Percentiles rank a stretch among this genome's conserved stretches.
Conservation (phyloP, 2,888 invertebrate species). For the Terebella lapidaria region DNA sequence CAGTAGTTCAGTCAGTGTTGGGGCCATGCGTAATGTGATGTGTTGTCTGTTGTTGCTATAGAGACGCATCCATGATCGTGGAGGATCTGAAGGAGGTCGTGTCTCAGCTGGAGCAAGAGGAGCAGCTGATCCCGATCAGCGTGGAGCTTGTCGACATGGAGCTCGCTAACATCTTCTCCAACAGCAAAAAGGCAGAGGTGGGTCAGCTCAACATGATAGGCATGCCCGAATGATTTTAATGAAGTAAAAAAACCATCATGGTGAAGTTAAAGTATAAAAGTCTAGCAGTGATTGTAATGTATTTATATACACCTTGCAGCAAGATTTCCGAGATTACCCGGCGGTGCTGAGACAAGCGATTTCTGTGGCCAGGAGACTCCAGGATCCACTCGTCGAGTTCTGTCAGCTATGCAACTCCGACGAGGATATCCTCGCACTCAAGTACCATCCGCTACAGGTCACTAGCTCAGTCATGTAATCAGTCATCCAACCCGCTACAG, state of each 20-base stretch:
- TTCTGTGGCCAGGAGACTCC: conserved; percentile 83
- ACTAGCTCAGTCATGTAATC: no score
- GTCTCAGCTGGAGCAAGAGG: conserved; percentile 60
- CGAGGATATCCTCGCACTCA: conserved; percentile 90
- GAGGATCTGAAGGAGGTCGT: conserved; percentile 38
- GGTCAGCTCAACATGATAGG: conserved; percentile 24
- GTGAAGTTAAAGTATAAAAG: no score
- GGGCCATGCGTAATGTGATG: neutral
- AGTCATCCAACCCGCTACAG: no score
- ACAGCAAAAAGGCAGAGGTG: conserved; percentile 77
- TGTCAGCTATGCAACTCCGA: conserved; percentile 92
- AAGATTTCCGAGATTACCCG: conserved; percentile 91
- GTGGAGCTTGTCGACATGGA: conserved; percentile 94
- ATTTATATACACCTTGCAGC: no score
- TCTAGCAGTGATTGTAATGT: no score
- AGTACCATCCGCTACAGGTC: conserved; percentile 77
- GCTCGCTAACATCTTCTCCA: conserved; percentile 83
- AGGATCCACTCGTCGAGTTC: conserved; percentile 94
- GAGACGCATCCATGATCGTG: conserved; percentile 58
- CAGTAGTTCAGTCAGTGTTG: neutral
- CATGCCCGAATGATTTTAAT: no score
- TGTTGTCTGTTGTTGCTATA: no score
- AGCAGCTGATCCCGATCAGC: conserved; percentile 75
- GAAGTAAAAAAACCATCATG: no score
- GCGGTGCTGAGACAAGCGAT: conserved; percentile 84